Percentiles rank a stretch among this genome's conserved stretches.
phyloP scores from a whole-genome alignment of 2,888 invertebrate genomes.

The Drosophila testacea region DNA sequence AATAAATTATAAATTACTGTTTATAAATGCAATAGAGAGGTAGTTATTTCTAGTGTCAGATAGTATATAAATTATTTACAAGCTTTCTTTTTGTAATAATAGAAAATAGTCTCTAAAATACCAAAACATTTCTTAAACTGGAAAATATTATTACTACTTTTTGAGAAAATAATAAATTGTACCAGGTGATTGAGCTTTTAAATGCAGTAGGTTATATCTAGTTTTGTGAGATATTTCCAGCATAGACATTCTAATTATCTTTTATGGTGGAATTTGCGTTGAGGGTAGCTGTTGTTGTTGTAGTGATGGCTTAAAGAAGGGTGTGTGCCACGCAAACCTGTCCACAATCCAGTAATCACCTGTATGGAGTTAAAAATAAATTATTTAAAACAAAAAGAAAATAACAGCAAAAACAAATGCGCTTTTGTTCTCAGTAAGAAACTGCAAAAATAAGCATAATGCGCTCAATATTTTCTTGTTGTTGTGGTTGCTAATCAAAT shows the following conservation, averaged over 20 bases:
- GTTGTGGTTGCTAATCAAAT: constrained; percentile 52
- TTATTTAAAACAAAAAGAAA: constrained; percentile 1
- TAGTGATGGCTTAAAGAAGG: constrained; percentile 42
- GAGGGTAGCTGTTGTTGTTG: constrained; percentile 7
- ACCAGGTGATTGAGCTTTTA: not conserved
- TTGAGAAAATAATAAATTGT: too few relatives aligned
- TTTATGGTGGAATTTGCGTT: constrained; percentile 15
- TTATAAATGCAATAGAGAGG: too few relatives aligned
- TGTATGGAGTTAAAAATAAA: constrained; percentile 57
- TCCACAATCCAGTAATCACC: constrained; percentile 42
- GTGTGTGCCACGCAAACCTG: constrained; percentile 61
- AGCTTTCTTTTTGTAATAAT: too few relatives aligned
- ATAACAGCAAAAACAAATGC: constrained; percentile 48
- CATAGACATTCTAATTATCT: constrained; percentile 16
- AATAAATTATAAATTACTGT: too few relatives aligned
- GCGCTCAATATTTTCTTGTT: constrained; percentile 29
- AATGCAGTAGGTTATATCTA: not conserved
- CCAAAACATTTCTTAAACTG: too few relatives aligned
- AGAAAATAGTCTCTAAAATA: too few relatives aligned
- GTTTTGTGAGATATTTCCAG: constrained; percentile 4
- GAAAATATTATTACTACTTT: too few relatives aligned
- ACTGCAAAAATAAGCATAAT: constrained; percentile 65
- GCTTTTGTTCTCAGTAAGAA: constrained; percentile 70
- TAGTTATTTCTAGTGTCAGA: too few relatives aligned
- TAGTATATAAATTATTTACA: too few relatives aligned